These are phyloP conservation scores for Agapornis canus DNA, from an alignment of 2,797 vertebrate species.

Conservation along the genomic window DNA sequence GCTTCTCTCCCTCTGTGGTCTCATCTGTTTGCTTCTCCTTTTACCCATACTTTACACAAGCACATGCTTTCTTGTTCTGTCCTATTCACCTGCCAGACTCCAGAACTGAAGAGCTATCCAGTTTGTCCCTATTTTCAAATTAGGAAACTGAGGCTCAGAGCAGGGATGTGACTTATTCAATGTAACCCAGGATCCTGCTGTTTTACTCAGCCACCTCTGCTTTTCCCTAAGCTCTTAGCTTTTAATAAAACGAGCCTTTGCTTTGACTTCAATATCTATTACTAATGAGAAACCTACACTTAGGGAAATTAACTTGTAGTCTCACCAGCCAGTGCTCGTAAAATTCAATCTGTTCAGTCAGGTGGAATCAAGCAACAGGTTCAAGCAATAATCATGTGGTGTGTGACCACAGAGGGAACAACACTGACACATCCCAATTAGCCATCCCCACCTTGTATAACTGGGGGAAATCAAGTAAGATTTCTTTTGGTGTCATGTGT, in stretches of 20 bases:
- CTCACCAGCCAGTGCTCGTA: background rate
- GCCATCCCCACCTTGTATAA: background rate
- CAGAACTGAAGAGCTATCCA: background rate
- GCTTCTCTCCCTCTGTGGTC: background rate
- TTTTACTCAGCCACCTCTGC: background rate
- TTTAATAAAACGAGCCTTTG: background rate
- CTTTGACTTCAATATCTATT: background rate
- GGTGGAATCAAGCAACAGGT: background rate
- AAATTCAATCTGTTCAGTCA: background rate
- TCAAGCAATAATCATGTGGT: background rate
- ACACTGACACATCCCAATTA: background rate
- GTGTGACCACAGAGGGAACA: background rate
- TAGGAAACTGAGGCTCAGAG: background rate
- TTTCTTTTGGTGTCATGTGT: background rate
- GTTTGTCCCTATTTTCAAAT: background rate
- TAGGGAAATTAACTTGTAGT: background rate
- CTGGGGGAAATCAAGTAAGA: background rate
- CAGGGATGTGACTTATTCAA: background rate
- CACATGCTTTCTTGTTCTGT: background rate
- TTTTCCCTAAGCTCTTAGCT: background rate
- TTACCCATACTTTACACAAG: background rate
- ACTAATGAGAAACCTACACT: slow-evolving; percentile 10
- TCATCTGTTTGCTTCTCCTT: background rate
- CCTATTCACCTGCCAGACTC: background rate
- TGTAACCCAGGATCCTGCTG: background rate